Conservation (phyloP, 2,797 vertebrate genomes). For the Sandelia bainsii region DNA sequence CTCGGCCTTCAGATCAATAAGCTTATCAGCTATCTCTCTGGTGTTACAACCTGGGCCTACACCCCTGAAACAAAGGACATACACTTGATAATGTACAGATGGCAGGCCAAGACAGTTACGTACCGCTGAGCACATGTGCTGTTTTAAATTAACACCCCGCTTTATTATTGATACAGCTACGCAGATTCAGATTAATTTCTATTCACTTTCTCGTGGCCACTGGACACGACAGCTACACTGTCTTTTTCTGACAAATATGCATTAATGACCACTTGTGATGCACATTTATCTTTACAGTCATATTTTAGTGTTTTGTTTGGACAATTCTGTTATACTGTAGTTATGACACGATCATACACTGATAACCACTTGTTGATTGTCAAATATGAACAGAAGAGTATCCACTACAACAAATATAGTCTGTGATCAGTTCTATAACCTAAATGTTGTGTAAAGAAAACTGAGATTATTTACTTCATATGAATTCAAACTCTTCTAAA, state of each 20-base stretch:
- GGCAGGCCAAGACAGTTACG: neutral
- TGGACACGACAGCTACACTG: neutral
- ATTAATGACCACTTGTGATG: neutral
- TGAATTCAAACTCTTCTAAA: neutral
- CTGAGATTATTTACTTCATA: neutral
- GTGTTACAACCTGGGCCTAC: slow-evolving; percentile 99
- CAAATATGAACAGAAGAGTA: neutral
- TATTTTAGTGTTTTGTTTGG: neutral
- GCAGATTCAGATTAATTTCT: neutral
- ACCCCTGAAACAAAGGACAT: slow-evolving; percentile 83
- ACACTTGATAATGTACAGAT: neutral
- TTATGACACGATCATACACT: neutral
- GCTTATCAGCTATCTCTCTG: slow-evolving; percentile 96
- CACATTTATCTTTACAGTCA: neutral
- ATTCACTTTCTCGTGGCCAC: neutral
- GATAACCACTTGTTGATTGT: neutral
- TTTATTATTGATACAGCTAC: neutral
- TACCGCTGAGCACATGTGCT: neutral
- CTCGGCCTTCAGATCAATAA: slow-evolving; percentile 97
- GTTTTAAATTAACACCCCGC: neutral
- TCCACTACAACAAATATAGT: neutral
- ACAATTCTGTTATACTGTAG: fast-evolving
- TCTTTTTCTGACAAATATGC: neutral
- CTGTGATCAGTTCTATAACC: neutral
- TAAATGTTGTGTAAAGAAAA: neutral